These are phyloP conservation scores for Cheilosia grossa DNA, from an alignment of 2,888 invertebrate species.

Conservation along the genomic window DNA sequence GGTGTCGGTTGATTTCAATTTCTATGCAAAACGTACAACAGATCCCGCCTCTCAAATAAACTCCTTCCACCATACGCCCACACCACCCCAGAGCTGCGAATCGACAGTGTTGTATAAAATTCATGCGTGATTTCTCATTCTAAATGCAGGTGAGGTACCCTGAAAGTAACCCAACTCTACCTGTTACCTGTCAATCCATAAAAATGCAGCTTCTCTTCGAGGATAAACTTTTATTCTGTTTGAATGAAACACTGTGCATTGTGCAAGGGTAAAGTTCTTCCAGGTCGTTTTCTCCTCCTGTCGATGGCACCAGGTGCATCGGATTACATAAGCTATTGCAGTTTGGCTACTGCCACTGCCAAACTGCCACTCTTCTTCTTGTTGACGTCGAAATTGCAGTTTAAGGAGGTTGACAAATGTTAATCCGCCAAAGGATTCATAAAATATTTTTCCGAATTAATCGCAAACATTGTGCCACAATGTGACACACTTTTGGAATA, in stretches of 20 bases:
- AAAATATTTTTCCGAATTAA: slow-evolving; percentile 62
- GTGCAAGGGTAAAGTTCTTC: neutral
- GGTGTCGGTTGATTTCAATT: slow-evolving; percentile 22
- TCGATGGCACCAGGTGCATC: slow-evolving; percentile 46
- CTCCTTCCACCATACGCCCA: neutral
- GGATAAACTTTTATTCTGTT: slow-evolving; percentile 42
- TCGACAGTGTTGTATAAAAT: slow-evolving; percentile 57
- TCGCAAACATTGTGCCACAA: slow-evolving; percentile 38
- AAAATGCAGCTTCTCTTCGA: slow-evolving; percentile 50
- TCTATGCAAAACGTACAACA: slow-evolving; percentile 1
- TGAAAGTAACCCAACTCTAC: slow-evolving; percentile 14
- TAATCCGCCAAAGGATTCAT: slow-evolving; percentile 47
- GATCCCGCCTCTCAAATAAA: slow-evolving; percentile 21
- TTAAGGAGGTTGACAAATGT: slow-evolving; percentile 59
- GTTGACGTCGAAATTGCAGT: slow-evolving; percentile 48
- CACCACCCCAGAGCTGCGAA: neutral
- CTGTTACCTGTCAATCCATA: slow-evolving; percentile 67
- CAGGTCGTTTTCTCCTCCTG: neutral
- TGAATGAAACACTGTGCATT: neutral
- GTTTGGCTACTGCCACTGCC: neutral
- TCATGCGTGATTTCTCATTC: slow-evolving; percentile 60
- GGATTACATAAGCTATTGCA: slow-evolving; percentile 26
- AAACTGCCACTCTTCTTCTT: slow-evolving; percentile 30
- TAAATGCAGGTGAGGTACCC: slow-evolving; percentile 38
- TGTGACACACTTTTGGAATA: slow-evolving; percentile 34